phyloP scores from a whole-genome alignment of 2,797 vertebrate genomes.

The Denticeps clupeoides region DNA sequence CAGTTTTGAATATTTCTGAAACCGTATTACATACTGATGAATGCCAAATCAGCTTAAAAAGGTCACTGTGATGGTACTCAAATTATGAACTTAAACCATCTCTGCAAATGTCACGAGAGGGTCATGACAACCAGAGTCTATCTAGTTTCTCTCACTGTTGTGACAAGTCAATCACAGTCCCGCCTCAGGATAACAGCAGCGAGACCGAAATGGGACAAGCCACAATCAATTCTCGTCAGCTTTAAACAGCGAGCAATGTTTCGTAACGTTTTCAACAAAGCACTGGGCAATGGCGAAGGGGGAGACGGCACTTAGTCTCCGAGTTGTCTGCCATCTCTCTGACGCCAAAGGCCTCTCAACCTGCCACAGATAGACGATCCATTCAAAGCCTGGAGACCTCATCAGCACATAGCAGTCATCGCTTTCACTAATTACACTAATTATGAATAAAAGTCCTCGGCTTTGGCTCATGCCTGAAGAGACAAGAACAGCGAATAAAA shows the following conservation, averaged over 20 bases:
- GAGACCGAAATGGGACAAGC: constrained; percentile 16
- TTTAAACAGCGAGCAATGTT: constrained; percentile 30
- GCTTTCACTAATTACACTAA: neutral
- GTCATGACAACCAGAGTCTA: no score
- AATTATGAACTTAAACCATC: no score
- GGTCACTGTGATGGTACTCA: no score
- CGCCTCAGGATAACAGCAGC: constrained; percentile 7
- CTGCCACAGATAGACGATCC: no score
- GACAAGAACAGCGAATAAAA: no score
- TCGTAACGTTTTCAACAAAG: constrained; percentile 25
- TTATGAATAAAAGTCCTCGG: constrained; percentile 1
- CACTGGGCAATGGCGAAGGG: neutral
- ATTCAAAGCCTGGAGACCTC: neutral
- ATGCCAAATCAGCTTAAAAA: no score
- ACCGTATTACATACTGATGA: no score
- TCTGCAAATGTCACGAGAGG: no score
- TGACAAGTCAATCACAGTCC: constrained; percentile 2
- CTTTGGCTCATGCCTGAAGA: no score
- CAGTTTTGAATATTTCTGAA: no score
- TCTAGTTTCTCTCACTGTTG: no score
- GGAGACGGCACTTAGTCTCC: neutral
- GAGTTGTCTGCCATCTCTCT: neutral
- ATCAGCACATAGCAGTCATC: constrained; percentile 1
- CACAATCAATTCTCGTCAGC: constrained; percentile 24
- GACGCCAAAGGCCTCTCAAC: neutral